Evolutionary conservation across 1,140 invertebrate genomes (phyloP), one percentile per base, ranked within the genome.

Genomic region (Ceratina calcarata): DNA sequence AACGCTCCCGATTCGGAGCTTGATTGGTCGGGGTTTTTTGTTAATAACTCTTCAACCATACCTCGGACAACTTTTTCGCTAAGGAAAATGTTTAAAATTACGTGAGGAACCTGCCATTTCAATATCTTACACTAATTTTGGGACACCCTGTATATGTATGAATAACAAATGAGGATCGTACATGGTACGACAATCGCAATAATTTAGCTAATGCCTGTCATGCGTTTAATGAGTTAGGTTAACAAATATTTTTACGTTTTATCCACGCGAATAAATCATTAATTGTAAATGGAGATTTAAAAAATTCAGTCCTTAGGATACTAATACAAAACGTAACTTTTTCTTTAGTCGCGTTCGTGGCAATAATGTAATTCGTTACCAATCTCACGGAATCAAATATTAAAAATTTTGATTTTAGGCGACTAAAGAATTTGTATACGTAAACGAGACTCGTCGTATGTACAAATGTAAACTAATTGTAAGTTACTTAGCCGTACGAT

Each of bases 341-440:
- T 66, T 2, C 22, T 71, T 72, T 27, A 72, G 16, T 78, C 60
- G 68, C 76, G 22, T 58, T 58, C 62, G 61, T 79, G 62, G 78
- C 73, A 80, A 80, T 80, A 76, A 75, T 32, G 32, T 15, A n/a
- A 51, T 72, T 49, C 20, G 37, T 49, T 49, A 58, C 53, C 22
- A 3, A 7, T 4, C 10, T 45, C 37, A 45, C 37, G 10, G 37
- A 45, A 32, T 32, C 27, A 32, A 32, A 32, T 32, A 37, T 61
- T 49, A 32, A 60, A 4, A 15, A 24, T 24, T 72, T 18, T 45
- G 15, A 20, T 24, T n/a, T 13, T 1, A 7, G 13, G 45, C 27
- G n/a, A 8, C 4, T 32, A 7, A 27, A 16, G n/a, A n/a, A 20
- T 0, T 49, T 27, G 20, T 0, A 18, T 20, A 45, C 37, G 10